Evolutionary conservation across 2,113 vertebrate species (phyloP), one percentile per base, ranked within the genome.

Genomic region (Phycodurus eques): DNA sequence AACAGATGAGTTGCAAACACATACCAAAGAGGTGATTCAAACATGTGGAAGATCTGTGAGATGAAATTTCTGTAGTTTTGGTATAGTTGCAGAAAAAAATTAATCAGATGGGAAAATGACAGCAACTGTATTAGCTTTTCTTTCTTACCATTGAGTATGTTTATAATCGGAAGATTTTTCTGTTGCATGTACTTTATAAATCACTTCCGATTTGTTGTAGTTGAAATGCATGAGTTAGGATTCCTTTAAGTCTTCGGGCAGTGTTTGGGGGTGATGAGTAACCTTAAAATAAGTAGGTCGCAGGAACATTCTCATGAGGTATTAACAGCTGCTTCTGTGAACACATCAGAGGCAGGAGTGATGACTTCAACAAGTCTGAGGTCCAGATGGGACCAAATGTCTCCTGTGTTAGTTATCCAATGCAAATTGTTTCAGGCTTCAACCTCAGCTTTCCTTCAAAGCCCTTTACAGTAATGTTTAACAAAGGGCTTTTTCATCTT

Each of bases 351-450:
- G 20, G 20, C 17, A 39, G n/a, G 56, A 65, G 63, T 65, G 70
- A 80, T 67, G 74, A 86, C 77, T 74, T 72, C 39, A 57, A 39
- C 62, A 75, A 80, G 53, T 62, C 57, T 62, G 51, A 68, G 15
- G 15, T 74, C 15, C 61, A 73, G 75, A 82, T 81, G 74, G 35
- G 68, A 75, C 9, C 42, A 47, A 84, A 81, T 67, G 33, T 27
- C 65, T 73, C 63, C 56, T 31, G 46, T 42, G 51, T 6, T 27
- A 65, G 71, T 2, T 63, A 62, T 66, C 80, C 5, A 63, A 81
- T 70, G 27, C 35, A 47, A 75, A 39, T 20, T 67, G 73, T 77
- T 12, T 35, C 75, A 51, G 17, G 5, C 49, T 19, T 51, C 33
- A 31, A 68, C 71, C 43, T 35, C 51, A 80, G 71, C n/a, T 39